A percentile compares a stretch with the other conserved stretches of the same genome.
Evolutionary conservation across 2,888 invertebrate species (phyloP).

Genomic region (Achlya flavicornis): DNA sequence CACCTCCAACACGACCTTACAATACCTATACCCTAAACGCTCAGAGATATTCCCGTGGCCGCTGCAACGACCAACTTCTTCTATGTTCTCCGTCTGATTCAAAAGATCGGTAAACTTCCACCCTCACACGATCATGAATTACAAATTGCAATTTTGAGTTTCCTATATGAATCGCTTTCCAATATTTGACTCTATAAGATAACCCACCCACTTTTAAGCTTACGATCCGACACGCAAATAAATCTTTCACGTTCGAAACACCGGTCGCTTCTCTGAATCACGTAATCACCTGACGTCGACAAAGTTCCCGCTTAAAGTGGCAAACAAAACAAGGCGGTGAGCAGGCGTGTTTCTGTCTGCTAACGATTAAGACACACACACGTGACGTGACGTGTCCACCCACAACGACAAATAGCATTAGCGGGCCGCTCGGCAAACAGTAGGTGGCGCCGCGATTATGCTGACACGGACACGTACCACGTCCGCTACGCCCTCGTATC

Average conservation of each 20-base stretch:
- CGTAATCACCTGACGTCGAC: conserved; percentile 64
- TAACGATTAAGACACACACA: conserved; percentile 80
- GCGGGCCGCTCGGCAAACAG: conserved; percentile 72
- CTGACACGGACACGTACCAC: conserved; percentile 57
- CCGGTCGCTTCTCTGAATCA: conserved; percentile 46
- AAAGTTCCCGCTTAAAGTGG: conserved; percentile 68
- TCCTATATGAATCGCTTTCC: conserved; percentile 52
- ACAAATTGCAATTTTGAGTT: conserved; percentile 58
- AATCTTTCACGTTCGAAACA: conserved; percentile 50
- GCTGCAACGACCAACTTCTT: conserved; percentile 48
- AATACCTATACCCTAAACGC: conserved; percentile 45
- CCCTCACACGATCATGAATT: conserved; percentile 55
- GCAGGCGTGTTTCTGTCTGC: conserved; percentile 68
- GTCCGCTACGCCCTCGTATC: conserved; percentile 40
- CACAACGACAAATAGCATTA: conserved; percentile 76
- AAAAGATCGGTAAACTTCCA: conserved; percentile 55
- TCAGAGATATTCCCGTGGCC: conserved; percentile 47
- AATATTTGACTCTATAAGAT: conserved; percentile 47
- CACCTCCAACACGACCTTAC: conserved; percentile 36
- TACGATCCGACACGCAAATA: conserved; percentile 59
- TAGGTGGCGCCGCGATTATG: conserved; percentile 68
- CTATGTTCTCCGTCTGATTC: conserved; percentile 45
- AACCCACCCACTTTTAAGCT: conserved; percentile 51
- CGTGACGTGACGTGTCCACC: conserved; percentile 69
- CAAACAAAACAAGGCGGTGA: conserved; percentile 72